Evolutionary conservation across 2,888 invertebrate genomes (phyloP).

Genomic region (Ommatoiulus sabulosus): DNA sequence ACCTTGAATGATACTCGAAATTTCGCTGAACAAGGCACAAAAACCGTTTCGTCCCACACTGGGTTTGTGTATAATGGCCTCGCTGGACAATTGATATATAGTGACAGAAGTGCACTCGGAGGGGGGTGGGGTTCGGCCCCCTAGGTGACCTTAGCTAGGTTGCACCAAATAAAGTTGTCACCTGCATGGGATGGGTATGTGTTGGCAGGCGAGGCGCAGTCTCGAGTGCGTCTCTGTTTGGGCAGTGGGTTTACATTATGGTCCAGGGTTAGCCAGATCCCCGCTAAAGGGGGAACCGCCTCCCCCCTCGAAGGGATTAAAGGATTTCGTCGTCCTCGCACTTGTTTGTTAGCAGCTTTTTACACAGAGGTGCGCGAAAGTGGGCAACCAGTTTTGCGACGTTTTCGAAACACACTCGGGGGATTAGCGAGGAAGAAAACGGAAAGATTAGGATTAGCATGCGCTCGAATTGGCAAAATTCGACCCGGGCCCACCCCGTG

Average conservation of each 20-base stretch:
- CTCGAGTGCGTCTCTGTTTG: slow-evolving; percentile 21
- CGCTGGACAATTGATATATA: slow-evolving; percentile 47
- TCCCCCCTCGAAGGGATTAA: slow-evolving; percentile 8
- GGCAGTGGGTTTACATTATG: not conserved
- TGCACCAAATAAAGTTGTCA: slow-evolving; percentile 47
- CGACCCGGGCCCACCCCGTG: slow-evolving; percentile 4
- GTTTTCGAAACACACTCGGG: slow-evolving; percentile 47
- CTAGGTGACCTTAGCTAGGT: slow-evolving; percentile 26
- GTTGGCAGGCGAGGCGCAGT: slow-evolving; percentile 41
- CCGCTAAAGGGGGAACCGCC: not conserved
- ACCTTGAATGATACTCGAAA: slow-evolving; percentile 20
- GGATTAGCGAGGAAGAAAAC: slow-evolving; percentile 27
- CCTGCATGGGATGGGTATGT: slow-evolving; percentile 18
- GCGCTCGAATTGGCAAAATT: slow-evolving; percentile 24
- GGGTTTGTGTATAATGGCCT: slow-evolving; percentile 25
- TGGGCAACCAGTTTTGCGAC: slow-evolving; percentile 29
- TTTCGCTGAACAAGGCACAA: not conserved
- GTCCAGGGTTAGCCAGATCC: not conserved
- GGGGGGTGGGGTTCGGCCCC: slow-evolving; percentile 11
- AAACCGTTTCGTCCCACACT: slow-evolving; percentile 44
- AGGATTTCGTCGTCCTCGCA: slow-evolving; percentile 15
- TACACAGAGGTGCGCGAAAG: slow-evolving; percentile 30
- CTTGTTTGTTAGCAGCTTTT: slow-evolving; percentile 41
- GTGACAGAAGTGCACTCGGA: slow-evolving; percentile 14
- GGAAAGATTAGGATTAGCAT: slow-evolving; percentile 1